phyloP scores from a whole-genome alignment of 2,113 vertebrate species.

The Talpa occidentalis region DNA sequence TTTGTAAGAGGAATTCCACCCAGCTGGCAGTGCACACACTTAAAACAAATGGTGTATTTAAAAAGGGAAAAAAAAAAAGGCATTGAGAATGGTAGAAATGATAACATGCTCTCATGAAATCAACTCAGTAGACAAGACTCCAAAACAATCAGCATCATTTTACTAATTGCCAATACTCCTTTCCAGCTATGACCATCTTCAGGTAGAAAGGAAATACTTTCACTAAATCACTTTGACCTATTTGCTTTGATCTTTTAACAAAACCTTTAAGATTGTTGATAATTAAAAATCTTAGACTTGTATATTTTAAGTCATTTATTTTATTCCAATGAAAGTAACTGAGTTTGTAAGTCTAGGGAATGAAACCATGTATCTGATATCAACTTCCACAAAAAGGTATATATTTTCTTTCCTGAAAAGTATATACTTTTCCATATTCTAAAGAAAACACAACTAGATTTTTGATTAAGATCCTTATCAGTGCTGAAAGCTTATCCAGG shows the following conservation, averaged over 20 bases:
- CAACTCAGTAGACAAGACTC: conserved; percentile 8
- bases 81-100: conserved; percentile 16
- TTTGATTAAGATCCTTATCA: background rate
- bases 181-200: background rate
- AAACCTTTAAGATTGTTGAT: background rate
- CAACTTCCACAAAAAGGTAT: background rate
- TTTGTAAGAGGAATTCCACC: conserved; percentile 77
- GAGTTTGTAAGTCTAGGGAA: background rate
- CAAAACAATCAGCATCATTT: conserved; percentile 42
- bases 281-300: background rate
- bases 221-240: background rate
- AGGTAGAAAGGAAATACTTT: background rate
- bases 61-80: background rate
- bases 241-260: background rate
- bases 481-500: background rate
- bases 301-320: conserved; percentile 1
- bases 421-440: background rate
- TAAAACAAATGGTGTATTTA: conserved; percentile 15
- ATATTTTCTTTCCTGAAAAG: background rate
- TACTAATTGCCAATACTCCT: conserved; percentile 18
- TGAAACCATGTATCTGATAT: background rate
- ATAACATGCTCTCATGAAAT: conserved; percentile 40
- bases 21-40: conserved; percentile 49
- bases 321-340: background rate
- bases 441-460: background rate